Evolutionary conservation across 2,113 vertebrate genomes (phyloP).

Genomic region (Engraulis encrasicolus): DNA sequence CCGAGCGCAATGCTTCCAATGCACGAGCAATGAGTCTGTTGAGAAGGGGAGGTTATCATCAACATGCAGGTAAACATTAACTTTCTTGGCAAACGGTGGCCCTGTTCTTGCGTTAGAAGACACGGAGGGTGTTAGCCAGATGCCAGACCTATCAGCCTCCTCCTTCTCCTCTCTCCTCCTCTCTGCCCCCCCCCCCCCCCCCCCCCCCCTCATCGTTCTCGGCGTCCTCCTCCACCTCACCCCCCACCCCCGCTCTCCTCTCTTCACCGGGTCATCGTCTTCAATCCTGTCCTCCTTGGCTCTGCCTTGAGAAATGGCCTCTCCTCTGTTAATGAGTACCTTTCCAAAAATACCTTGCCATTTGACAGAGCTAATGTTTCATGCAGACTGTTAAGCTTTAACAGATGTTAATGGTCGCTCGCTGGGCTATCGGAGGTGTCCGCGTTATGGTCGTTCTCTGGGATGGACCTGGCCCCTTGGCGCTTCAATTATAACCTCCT

Average conservation of each 20-base stretch:
- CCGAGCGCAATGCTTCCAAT: not conserved
- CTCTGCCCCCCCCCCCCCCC: slow-evolving; percentile 18
- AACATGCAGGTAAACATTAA: not conserved
- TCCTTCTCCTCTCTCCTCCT: slow-evolving; percentile 56
- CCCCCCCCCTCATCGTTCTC: slow-evolving; percentile 60
- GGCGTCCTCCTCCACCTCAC: slow-evolving; percentile 34
- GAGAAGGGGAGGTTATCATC: not conserved
- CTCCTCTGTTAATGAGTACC: slow-evolving; percentile 73
- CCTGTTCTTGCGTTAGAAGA: not conserved
- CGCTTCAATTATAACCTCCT: not conserved
- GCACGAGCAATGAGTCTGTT: not conserved
- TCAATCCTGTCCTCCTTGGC: slow-evolving; percentile 41
- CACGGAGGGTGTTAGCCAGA: not conserved
- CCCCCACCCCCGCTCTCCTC: too few species aligned
- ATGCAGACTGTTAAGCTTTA: slow-evolving; percentile 60
- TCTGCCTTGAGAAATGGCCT: slow-evolving; percentile 71
- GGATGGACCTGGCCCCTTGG: not conserved
- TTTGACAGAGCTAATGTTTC: slow-evolving; percentile 66
- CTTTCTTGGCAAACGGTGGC: not conserved
- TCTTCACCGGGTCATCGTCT: slow-evolving; percentile 58
- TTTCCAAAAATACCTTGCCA: slow-evolving; percentile 74
- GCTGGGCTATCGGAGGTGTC: slow-evolving; percentile 60
- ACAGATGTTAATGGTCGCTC: slow-evolving; percentile 71
- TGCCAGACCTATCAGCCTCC: not conserved
- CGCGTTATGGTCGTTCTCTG: not conserved